Conservation (phyloP, 2,888 invertebrate genomes). For the Timema cristinae region DNA sequence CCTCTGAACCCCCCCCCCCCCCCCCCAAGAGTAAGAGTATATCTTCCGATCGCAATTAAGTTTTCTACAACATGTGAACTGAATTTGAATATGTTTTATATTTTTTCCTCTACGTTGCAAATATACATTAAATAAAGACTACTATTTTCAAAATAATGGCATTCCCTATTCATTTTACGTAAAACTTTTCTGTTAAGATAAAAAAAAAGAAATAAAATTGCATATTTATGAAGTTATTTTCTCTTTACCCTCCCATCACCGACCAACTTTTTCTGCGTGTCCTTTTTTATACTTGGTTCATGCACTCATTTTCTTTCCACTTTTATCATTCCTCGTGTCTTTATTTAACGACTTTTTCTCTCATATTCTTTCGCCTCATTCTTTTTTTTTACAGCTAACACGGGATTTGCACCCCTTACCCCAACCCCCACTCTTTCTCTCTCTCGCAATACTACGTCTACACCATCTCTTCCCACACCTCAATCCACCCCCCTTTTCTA, state of each 20-base stretch:
- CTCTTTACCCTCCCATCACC: conserved; percentile 23
- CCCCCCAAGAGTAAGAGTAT: neutral
- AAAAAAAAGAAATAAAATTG: conserved; percentile 26
- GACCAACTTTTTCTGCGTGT: neutral
- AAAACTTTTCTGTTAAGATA: conserved; percentile 21
- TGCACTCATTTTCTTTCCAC: conserved; percentile 29
- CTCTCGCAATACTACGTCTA: neutral
- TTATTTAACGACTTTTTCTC: conserved; percentile 29
- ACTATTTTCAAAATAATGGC: conserved; percentile 18
- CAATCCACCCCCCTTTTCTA: too few species aligned
- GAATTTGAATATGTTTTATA: conserved; percentile 8
- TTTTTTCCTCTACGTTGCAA: conserved; percentile 7
- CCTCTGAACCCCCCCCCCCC: too few species aligned
- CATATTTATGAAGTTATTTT: conserved; percentile 33
- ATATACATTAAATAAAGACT: conserved; percentile 5
- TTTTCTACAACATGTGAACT: conserved; percentile 9
- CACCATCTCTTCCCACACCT: too few species aligned
- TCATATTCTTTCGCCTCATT: neutral
- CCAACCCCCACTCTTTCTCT: conserved; percentile 17
- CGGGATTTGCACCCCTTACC: conserved; percentile 21
- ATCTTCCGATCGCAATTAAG: conserved; percentile 13
- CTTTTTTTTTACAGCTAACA: conserved; percentile 14
- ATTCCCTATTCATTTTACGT: conserved; percentile 27
- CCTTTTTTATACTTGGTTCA: conserved; percentile 18
- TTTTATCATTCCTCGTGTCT: conserved; percentile 31